These are phyloP conservation scores for Hippasteria phrygiana DNA, from an alignment of 53 echinoderm and acorn worm species.

Conservation along the genomic window DNA sequence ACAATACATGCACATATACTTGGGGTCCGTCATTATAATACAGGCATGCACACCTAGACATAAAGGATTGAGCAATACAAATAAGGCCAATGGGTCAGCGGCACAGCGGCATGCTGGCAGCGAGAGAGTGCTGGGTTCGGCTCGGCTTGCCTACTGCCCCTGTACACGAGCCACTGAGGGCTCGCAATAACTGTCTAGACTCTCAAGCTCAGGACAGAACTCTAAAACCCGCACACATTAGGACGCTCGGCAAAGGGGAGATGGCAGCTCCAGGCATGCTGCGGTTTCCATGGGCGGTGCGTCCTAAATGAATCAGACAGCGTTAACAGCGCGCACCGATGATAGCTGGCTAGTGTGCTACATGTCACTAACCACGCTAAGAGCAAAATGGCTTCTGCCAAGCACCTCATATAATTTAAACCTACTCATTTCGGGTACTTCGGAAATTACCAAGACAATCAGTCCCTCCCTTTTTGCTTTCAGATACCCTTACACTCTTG, in stretches of 20 bases:
- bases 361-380: no score
- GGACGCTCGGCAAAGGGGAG: slow-evolving; percentile 17
- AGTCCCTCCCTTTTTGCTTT: no score
- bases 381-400: no score
- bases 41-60: background rate
- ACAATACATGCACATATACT: background rate
- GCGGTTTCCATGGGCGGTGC: slow-evolving; percentile 4
- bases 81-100: slow-evolving; percentile 57
- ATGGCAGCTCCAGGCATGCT: background rate
- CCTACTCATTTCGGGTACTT: background rate
- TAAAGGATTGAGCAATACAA: slow-evolving; percentile 32
- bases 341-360: background rate
- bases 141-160: background rate
- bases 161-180: background rate
- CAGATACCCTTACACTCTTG: no score
- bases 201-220: slow-evolving; percentile 19
- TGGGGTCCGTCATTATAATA: background rate
- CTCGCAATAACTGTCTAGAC: slow-evolving; percentile 28
- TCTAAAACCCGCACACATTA: slow-evolving; percentile 27
- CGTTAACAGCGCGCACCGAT: slow-evolving; percentile 18
- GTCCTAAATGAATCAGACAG: slow-evolving; percentile 31
- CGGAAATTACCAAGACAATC: no score
- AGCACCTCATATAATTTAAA: background rate
- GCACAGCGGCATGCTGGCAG: slow-evolving; percentile 17
- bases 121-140: background rate